Base-by-base conservation (phyloP, 2,888 invertebrate genomes). In the Cremastinae sp. region DNA sequence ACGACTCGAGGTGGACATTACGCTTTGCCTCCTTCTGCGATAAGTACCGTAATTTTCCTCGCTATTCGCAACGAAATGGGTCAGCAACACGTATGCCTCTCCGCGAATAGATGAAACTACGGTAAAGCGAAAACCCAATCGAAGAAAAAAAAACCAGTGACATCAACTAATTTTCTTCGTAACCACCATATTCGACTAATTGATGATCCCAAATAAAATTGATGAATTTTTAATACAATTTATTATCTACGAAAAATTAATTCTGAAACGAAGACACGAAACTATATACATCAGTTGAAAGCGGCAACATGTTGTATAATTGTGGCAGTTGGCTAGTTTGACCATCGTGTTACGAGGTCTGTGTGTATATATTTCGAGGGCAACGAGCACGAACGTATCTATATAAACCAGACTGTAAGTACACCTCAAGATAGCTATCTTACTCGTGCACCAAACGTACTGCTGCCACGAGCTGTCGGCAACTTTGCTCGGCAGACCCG, bases 21-120 rank as follows among this genome's bases (percentile, higher is more conserved):
- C 74, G 75, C 75, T 74, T 76, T 66, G 71, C 73, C 78, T 79
- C 64, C 78, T 75, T 77, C 62, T 61, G 65, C 78, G 80, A 80
- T 80, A 79, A 79, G 79, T 75, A 69, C 76, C 80, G 79, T 76
- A 78, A 82, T 84, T 83, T 83, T 83, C 80, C 74, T 76, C 74
- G 65, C 79, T 65, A 78, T 79, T 81, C 79, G 54, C 71, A 54
- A 68, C 69, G 72, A 73, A 78, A 79, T 76, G 71, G 73, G 61
- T 68, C 66, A 54, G 28, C 65, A 66, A 66, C 74, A 74, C 66
- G 68, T 56, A 65, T 34, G 8, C 56, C 20, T 16, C n/a, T 62
- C 45, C 54, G 54, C 51, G 22, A 38, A 54, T 64, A 49, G 64
- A 72, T 64, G 64, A 7, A 1, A 54, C 43, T 36, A 20, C 12